Evolutionary conservation across 2,888 invertebrate species (phyloP).

Genomic region (Apamea anceps): DNA sequence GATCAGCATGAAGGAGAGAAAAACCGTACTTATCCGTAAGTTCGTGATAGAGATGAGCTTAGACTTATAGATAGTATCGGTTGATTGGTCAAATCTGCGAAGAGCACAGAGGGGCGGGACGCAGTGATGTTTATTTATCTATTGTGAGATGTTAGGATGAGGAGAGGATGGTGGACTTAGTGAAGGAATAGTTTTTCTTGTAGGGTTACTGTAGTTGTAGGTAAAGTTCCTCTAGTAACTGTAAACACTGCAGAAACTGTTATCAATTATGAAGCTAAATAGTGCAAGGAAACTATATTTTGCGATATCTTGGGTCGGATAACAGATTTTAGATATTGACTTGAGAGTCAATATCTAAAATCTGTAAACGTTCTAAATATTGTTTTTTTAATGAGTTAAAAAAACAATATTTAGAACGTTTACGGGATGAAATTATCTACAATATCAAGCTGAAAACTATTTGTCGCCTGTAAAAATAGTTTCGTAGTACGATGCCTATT

Average conservation of each 20-base stretch:
- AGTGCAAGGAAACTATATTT: neutral
- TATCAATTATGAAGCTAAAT: neutral
- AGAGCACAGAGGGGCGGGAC: slow-evolving; percentile 83
- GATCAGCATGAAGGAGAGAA: slow-evolving; percentile 52
- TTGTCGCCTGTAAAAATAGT: neutral
- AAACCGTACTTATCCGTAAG: slow-evolving; percentile 53
- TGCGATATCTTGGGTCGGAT: neutral
- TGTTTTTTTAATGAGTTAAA: too few relatives aligned
- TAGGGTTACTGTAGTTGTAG: neutral
- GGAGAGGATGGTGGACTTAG: slow-evolving; percentile 45
- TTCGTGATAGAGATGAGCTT: slow-evolving; percentile 60
- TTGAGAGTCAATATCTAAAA: too few relatives aligned
- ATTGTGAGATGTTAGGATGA: slow-evolving; percentile 61
- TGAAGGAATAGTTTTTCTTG: slow-evolving; percentile 9
- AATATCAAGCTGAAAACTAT: neutral
- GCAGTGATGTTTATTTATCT: slow-evolving; percentile 75
- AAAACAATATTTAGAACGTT: too few relatives aligned
- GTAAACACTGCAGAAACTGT: too few relatives aligned
- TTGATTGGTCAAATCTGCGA: slow-evolving; percentile 88
- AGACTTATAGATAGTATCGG: slow-evolving; percentile 57
- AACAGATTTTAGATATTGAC: too few relatives aligned
- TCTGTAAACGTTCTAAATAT: too few relatives aligned
- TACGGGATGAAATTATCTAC: neutral
- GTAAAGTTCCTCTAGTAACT: neutral
- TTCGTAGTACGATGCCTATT: neutral